phyloP scores from a whole-genome alignment of 2,888 invertebrate genomes.

The Boloria euphrosyne region DNA sequence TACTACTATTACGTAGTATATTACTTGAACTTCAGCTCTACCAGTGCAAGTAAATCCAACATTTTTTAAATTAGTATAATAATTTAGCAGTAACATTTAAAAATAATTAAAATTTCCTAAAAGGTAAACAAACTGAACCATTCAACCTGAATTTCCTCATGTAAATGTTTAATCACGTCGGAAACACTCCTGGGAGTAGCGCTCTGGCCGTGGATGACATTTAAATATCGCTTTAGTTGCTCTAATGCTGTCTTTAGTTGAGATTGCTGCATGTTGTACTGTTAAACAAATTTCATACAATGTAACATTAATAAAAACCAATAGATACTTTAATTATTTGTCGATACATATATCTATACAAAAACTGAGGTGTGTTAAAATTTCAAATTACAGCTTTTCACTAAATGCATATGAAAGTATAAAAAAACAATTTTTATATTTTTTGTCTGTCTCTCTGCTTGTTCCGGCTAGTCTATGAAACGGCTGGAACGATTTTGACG shows the following conservation, averaged over 20 bases:
- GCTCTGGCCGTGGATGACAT: constrained; percentile 76
- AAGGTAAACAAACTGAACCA: neutral
- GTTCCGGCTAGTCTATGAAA: too few relatives aligned
- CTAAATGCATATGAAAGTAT: too few relatives aligned
- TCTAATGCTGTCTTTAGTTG: constrained; percentile 74
- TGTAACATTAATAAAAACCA: too few relatives aligned
- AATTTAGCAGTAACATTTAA: neutral
- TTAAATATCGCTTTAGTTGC: constrained; percentile 86
- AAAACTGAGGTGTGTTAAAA: too few relatives aligned
- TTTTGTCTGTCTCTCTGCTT: too few relatives aligned
- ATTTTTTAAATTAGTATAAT: neutral
- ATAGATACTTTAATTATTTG: too few relatives aligned
- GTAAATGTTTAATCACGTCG: constrained; percentile 86
- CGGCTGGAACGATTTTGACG: too few relatives aligned
- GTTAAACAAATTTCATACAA: constrained; percentile 37
- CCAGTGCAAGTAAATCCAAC: neutral
- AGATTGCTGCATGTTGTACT: constrained; percentile 74
- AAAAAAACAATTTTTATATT: too few relatives aligned
- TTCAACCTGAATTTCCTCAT: constrained; percentile 87
- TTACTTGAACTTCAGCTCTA: too few relatives aligned
- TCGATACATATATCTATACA: too few relatives aligned
- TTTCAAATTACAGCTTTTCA: too few relatives aligned
- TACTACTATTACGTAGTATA: too few relatives aligned
- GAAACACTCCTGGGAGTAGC: constrained; percentile 80
- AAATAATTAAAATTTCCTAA: constrained; percentile 24